These are phyloP conservation scores for Eucriotettix oculatus DNA, from an alignment of 2,888 invertebrate genomes.

Conservation along the genomic window DNA sequence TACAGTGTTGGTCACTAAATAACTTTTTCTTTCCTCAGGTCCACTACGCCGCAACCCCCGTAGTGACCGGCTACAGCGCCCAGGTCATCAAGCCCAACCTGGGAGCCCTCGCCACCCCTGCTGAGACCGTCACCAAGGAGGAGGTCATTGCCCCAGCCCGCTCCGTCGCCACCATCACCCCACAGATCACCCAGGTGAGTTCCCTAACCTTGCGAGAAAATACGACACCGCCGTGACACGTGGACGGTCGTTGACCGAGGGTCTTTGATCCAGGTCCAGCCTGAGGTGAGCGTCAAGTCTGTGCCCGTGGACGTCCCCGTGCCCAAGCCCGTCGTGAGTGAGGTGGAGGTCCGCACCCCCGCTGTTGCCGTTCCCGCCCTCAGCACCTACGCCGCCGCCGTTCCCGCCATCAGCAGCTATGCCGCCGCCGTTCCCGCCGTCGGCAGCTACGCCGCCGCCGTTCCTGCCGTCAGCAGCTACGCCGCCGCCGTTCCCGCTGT, in stretches of 20 bases:
- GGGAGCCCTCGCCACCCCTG: constrained; percentile 17
- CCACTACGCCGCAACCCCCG: constrained; percentile 20
- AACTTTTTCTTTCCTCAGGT: constrained; percentile 1
- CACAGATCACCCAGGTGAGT: constrained; percentile 18
- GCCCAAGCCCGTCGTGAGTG: constrained; percentile 17
- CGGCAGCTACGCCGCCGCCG: too few relatives aligned
- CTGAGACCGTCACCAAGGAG: constrained; percentile 17
- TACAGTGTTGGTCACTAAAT: too few relatives aligned
- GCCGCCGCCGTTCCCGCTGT: too few relatives aligned
- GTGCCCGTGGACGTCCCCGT: constrained; percentile 16
- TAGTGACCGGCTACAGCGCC: constrained; percentile 22
- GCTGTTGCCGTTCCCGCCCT: constrained; percentile 7
- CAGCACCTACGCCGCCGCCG: constrained; percentile 22
- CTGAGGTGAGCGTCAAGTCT: constrained; percentile 10
- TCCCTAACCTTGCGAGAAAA: constrained; percentile 13
- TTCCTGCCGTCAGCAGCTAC: too few relatives aligned
- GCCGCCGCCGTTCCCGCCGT: constrained; percentile 12
- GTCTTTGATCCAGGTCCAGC: constrained; percentile 8
- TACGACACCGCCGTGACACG: constrained; percentile 8
- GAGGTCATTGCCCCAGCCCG: constrained; percentile 22
- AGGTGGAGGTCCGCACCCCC: constrained; percentile 16
- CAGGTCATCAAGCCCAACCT: constrained; percentile 21
- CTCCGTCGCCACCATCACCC: constrained; percentile 18
- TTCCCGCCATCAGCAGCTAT: background rate
- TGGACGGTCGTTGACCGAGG: constrained; percentile 6